A percentile compares a stretch with the other conserved stretches of the same genome.
These are phyloP conservation scores for Merluccius polli DNA, from an alignment of 2,797 vertebrate species.

Conservation along the genomic window DNA sequence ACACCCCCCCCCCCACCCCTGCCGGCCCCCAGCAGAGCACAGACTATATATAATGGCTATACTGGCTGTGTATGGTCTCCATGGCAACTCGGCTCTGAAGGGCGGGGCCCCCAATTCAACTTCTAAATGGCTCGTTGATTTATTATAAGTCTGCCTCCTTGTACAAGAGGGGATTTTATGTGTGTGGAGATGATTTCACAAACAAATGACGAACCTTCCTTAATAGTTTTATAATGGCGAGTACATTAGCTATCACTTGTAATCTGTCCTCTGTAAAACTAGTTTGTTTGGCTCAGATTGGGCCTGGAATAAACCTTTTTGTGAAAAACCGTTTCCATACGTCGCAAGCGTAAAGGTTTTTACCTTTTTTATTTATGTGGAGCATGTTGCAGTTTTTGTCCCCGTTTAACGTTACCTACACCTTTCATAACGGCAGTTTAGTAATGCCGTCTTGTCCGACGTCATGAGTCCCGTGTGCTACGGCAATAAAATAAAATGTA, in stretches of 20 bases:
- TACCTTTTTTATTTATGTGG: neutral
- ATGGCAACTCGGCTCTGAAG: neutral
- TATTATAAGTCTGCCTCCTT: neutral
- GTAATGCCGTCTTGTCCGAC: neutral
- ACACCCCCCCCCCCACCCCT: neutral
- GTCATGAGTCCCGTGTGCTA: slow-evolving; percentile 21
- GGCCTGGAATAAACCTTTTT: slow-evolving; percentile 12
- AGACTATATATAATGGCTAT: neutral
- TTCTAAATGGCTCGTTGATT: neutral
- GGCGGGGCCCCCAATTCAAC: neutral
- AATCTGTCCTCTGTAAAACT: neutral
- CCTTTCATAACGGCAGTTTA: neutral
- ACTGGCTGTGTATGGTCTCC: neutral
- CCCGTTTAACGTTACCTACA: slow-evolving; percentile 6
- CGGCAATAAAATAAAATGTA: slow-evolving; percentile 32
- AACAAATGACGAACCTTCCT: neutral
- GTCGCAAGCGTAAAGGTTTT: neutral
- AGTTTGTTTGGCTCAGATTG: neutral
- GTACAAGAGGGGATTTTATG: neutral
- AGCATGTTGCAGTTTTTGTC: neutral
- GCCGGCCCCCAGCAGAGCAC: neutral
- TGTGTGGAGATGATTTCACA: slow-evolving; percentile 4
- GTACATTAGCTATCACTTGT: too few relatives aligned
- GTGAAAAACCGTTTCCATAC: neutral
- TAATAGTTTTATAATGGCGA: neutral